A percentile compares a stretch with the other conserved stretches of the same genome.
These are phyloP conservation scores for Ichneumon xanthorius DNA, from an alignment of 2,888 invertebrate genomes.

Conservation along the genomic window DNA sequence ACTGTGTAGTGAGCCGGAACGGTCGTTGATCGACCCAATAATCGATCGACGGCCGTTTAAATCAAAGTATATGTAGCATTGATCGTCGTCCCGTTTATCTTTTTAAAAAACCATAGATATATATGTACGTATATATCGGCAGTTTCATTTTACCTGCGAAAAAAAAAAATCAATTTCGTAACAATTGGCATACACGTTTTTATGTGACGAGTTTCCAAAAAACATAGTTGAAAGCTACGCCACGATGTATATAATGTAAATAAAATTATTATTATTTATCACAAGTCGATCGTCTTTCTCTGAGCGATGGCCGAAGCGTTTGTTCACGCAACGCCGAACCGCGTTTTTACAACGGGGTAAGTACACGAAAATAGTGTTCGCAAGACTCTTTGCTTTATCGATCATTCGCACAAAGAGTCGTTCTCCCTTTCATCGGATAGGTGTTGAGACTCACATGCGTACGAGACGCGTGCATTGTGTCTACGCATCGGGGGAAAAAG, in stretches of 20 bases:
- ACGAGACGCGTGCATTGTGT: background rate
- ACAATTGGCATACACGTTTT: slow-evolving; percentile 22
- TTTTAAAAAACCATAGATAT: slow-evolving; percentile 14
- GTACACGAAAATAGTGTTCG: background rate
- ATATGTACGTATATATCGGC: slow-evolving; percentile 12
- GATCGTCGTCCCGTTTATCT: slow-evolving; percentile 4
- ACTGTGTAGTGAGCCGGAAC: slow-evolving; percentile 7
- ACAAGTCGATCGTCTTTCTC: background rate
- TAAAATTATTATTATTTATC: slow-evolving; percentile 70
- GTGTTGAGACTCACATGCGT: background rate
- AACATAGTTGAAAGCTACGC: slow-evolving; percentile 31
- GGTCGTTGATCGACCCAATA: background rate
- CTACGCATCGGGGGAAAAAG: background rate
- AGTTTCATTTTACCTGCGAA: slow-evolving; percentile 4
- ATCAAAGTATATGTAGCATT: slow-evolving; percentile 11
- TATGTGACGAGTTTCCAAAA: slow-evolving; percentile 42
- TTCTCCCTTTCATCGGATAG: background rate
- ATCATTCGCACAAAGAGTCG: background rate
- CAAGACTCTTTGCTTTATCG: background rate
- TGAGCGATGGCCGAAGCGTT: background rate
- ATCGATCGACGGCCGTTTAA: background rate
- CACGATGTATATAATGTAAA: slow-evolving; percentile 66
- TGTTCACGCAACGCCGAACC: background rate
- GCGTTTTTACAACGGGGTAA: background rate
- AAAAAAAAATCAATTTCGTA: slow-evolving; percentile 22